Conservation (phyloP, 2,797 vertebrate species). For the Champsocephalus gunnari region DNA sequence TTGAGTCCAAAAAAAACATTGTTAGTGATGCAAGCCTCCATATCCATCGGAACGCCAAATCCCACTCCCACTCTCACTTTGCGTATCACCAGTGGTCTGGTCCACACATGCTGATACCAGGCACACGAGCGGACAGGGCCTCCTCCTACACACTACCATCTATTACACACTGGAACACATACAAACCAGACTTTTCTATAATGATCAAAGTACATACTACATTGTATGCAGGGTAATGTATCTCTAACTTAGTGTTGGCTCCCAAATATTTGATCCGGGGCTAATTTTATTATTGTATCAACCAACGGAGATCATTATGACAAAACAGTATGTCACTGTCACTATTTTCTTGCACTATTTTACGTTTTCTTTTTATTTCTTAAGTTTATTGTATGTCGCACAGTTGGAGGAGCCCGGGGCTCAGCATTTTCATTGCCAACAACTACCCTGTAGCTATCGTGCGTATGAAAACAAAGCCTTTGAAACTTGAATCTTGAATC, state of each 20-base stretch:
- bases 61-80: conserved; percentile 63
- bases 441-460: too few relatives aligned
- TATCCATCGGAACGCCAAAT: conserved; percentile 58
- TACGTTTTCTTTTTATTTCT: too few relatives aligned
- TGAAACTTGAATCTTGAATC: too few relatives aligned
- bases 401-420: too few relatives aligned
- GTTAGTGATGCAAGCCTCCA: conserved; percentile 60
- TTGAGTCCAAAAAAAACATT: conserved; percentile 60
- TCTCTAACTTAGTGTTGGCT: conserved; percentile 12
- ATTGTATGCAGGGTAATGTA: background rate
- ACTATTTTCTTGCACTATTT: too few relatives aligned
- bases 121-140: conserved; percentile 58
- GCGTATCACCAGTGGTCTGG: conserved; percentile 73
- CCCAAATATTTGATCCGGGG: background rate
- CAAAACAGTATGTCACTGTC: background rate
- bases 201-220: conserved; percentile 28
- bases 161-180: conserved; percentile 57
- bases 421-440: too few relatives aligned
- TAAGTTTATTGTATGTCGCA: too few relatives aligned
- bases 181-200: conserved; percentile 27
- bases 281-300: conserved; percentile 27
- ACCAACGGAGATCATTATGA: background rate
- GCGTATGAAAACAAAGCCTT: too few relatives aligned
- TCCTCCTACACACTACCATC: conserved; percentile 64
- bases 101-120: conserved; percentile 72